Base-by-base conservation (phyloP, 1,140 invertebrate genomes). In the Drosophila nikananu region DNA sequence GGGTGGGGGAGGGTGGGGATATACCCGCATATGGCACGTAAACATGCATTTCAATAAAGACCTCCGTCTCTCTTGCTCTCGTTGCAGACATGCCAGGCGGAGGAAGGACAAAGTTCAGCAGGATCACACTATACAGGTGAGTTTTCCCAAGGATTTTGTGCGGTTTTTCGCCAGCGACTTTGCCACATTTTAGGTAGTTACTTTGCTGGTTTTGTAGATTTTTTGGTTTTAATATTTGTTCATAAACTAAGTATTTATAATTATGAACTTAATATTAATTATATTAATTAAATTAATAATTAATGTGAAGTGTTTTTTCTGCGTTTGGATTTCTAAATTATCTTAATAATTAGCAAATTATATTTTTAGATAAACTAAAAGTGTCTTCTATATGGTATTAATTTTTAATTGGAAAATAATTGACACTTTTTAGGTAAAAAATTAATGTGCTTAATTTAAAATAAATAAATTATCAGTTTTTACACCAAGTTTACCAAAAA, bases 81-180 rank as follows among this genome's bases (percentile, higher is more conserved):
- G 4, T 87, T 87, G 62, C 84, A 89, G 84, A 89, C 70, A 89
- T 84, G 86, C 78, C 77, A 61, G 86, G 84, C 84, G 65, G 78
- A 76, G 68, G 74, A 83, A 89, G 77, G 77, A 79, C 87, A 84
- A 77, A 83, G 77, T 79, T 73, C 65, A 83, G 78, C 77, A 89
- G 86, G 81, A 89, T 89, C 86, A 79, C 65, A 84, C 62, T 77
- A 81, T 66, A 68, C 66, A 89, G 84, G 84, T 89, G 64, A 89
- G 84, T 61, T 41, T 32, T 27, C 5, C n/a, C n/a, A 71, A 57
- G 64, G 59, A 60, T 60, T 54, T 54, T 21, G n/a, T 49, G 42
- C 9, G 46, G 44, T 19, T 52, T 32, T 52, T 17, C 6, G 48
- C 4, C 5, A 30, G 12, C 7, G 23, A 51, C 19, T 41, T 19